Evolutionary conservation across 2,888 invertebrate genomes (phyloP).

Genomic region (Suillia variegata): DNA sequence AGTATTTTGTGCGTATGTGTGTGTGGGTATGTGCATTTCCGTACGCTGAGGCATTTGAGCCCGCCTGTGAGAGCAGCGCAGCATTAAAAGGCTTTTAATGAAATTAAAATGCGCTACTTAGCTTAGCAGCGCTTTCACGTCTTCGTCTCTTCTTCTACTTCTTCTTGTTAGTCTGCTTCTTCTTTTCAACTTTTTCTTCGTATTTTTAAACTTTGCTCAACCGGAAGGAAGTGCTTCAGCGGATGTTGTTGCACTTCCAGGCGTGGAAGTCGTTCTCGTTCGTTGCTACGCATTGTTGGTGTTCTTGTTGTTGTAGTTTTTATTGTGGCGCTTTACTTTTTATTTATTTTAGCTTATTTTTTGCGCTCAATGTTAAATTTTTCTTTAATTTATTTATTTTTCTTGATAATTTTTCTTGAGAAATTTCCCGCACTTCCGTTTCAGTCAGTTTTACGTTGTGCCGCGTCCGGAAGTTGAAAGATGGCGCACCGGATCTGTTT

Average conservation of each 20-base stretch:
- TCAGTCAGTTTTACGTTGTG: not conserved
- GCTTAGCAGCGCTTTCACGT: not conserved
- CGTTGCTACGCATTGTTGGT: too few relatives aligned
- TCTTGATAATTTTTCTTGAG: not conserved
- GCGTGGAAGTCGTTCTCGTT: too few relatives aligned
- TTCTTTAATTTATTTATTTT: too few relatives aligned
- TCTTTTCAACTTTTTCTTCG: not conserved
- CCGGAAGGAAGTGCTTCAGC: too few relatives aligned
- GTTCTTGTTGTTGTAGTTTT: too few relatives aligned
- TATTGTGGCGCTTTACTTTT: too few relatives aligned
- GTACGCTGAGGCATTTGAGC: not conserved
- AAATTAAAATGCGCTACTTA: constrained; percentile 38
- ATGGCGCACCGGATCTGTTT: constrained; percentile 18
- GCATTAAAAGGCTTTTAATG: constrained; percentile 52
- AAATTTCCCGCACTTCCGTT: not conserved
- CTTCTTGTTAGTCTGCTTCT: not conserved
- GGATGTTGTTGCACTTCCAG: too few relatives aligned
- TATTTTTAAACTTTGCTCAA: too few relatives aligned
- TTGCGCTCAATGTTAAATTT: too few relatives aligned
- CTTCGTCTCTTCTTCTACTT: not conserved
- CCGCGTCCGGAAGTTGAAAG: not conserved
- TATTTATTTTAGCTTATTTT: too few relatives aligned
- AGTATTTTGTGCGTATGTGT: too few relatives aligned
- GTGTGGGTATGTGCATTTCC: not conserved
- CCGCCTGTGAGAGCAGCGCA: not conserved